These are phyloP conservation scores for Ericerus pela DNA, from an alignment of 1,140 invertebrate species.

Conservation along the genomic window DNA sequence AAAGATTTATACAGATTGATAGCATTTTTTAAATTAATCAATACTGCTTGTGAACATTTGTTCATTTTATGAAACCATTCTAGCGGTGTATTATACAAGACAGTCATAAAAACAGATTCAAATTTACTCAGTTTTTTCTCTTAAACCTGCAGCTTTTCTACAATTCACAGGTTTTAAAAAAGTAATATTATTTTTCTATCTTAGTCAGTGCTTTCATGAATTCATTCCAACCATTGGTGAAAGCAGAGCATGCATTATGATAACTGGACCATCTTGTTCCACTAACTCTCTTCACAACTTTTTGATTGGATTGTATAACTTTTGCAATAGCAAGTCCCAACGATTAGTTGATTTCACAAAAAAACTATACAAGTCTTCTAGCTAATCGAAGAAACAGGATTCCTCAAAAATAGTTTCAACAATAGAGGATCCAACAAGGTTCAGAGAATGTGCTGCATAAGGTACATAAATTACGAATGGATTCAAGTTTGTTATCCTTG, in stretches of 20 bases:
- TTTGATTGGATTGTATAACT: neutral
- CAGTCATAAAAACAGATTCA: too few species aligned
- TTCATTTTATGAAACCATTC: too few species aligned
- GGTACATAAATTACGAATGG: neutral
- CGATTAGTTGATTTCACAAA: neutral
- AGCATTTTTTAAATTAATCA: too few species aligned
- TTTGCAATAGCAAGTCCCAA: conserved; percentile 1
- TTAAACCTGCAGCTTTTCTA: too few species aligned
- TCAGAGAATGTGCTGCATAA: conserved; percentile 13
- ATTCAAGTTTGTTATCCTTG: conserved; percentile 24
- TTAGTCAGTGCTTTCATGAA: too few species aligned
- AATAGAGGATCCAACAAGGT: neutral
- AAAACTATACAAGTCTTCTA: conserved; percentile 14
- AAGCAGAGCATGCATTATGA: neutral
- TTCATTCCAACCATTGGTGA: neutral
- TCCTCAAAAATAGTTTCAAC: conserved; percentile 11
- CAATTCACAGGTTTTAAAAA: too few species aligned
- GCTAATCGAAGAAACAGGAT: conserved; percentile 7
- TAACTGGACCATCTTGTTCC: conserved; percentile 1
- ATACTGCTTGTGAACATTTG: too few species aligned
- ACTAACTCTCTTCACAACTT: neutral
- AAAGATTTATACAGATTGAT: too few species aligned
- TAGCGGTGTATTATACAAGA: too few species aligned
- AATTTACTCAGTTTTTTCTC: too few species aligned
- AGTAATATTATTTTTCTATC: too few species aligned